Evolutionary conservation across 2,113 vertebrate species (phyloP).

Genomic region (Diphyllodes magnificus): DNA sequence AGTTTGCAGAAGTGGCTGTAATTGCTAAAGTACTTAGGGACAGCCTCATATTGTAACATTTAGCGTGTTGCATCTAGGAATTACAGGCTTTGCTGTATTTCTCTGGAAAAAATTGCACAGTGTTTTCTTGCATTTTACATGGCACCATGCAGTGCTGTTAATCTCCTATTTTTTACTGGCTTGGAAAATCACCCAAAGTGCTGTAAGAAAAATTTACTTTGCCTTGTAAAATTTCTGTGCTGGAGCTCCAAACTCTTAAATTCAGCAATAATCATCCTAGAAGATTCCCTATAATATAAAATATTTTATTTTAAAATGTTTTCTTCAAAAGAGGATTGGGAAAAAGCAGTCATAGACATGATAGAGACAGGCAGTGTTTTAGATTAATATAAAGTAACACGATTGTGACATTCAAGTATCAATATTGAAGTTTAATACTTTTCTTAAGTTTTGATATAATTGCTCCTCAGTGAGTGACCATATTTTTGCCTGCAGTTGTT

Average conservation of each 20-base stretch:
- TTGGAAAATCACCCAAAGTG: conserved; percentile 38
- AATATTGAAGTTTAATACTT: not conserved
- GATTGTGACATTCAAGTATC: not conserved
- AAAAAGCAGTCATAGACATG: not conserved
- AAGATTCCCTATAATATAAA: not conserved
- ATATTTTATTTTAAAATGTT: not conserved
- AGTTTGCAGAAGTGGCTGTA: not conserved
- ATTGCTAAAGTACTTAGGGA: not conserved
- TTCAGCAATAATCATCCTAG: not conserved
- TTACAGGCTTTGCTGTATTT: not conserved
- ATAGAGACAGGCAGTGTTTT: not conserved
- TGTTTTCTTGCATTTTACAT: conserved; percentile 22
- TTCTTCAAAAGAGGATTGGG: not conserved
- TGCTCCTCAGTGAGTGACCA: not conserved
- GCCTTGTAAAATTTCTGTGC: conserved; percentile 6
- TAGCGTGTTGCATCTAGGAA: not conserved
- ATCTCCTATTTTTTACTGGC: not conserved
- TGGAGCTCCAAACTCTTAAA: not conserved
- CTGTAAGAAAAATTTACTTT: conserved; percentile 26
- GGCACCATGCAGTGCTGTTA: conserved; percentile 15
- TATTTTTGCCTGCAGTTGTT: not conserved
- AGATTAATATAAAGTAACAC: not conserved
- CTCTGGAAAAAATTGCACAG: not conserved
- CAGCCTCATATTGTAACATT: not conserved
- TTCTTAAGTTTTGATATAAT: not conserved